Percentiles rank a stretch among this genome's conserved stretches.
Conservation (phyloP, 1,140 invertebrate genomes). For the Lanistes nyassanus region DNA sequence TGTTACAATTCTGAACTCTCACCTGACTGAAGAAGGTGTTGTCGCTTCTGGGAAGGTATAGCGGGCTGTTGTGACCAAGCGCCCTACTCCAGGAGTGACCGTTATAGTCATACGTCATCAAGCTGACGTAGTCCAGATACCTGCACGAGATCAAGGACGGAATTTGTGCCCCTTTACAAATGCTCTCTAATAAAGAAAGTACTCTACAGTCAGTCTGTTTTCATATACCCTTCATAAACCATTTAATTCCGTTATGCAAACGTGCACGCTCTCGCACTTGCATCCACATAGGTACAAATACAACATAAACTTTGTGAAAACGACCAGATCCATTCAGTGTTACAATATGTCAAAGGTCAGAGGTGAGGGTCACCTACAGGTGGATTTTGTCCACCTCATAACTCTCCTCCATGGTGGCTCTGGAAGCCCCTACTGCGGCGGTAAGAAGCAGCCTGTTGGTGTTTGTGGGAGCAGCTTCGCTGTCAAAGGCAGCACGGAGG, state of each 20-base stretch:
- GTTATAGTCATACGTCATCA: conserved; percentile 12
- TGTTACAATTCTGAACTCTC: too few relatives aligned
- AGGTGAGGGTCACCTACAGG: not conserved
- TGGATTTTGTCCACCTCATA: conserved; percentile 57
- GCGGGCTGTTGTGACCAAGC: conserved; percentile 16
- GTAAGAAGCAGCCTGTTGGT: conserved; percentile 83
- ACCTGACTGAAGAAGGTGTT: conserved; percentile 9
- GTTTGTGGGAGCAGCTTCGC: conserved; percentile 84
- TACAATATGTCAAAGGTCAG: not conserved
- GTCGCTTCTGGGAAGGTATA: not conserved
- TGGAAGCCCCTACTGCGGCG: conserved; percentile 75
- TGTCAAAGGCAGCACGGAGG: not conserved
- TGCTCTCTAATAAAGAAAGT: too few relatives aligned
- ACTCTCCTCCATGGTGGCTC: conserved; percentile 51
- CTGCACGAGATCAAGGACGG: not conserved
- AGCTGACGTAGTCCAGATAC: conserved; percentile 13
- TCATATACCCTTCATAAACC: too few relatives aligned
- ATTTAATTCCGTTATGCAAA: too few relatives aligned
- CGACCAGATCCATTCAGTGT: not conserved
- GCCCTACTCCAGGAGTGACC: conserved; percentile 6
- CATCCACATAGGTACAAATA: too few relatives aligned
- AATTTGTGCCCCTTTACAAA: not conserved
- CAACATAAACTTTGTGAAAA: not conserved
- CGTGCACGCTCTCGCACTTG: too few relatives aligned
- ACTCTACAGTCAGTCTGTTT: not conserved